A percentile compares a stretch with the other conserved stretches of the same genome.
Evolutionary conservation across 2,797 vertebrate genomes (phyloP).

Genomic region (Alfaro cultratus): DNA sequence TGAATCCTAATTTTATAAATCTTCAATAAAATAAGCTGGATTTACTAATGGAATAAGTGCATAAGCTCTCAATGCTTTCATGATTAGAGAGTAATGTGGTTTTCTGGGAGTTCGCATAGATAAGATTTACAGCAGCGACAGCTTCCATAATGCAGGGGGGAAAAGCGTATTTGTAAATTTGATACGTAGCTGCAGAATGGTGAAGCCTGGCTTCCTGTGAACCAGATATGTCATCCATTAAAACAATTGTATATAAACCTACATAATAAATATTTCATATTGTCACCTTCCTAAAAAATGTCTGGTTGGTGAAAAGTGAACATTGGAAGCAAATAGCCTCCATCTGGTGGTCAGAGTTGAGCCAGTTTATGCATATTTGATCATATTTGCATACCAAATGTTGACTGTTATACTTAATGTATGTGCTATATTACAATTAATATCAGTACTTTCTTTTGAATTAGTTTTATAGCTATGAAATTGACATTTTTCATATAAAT

Average conservation of each 20-base stretch:
- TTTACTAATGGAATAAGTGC: conserved; percentile 6
- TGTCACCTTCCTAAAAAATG: no score
- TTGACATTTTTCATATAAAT: not conserved
- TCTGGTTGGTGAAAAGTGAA: no score
- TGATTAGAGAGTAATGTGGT: not conserved
- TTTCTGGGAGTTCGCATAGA: not conserved
- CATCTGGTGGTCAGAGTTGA: not conserved
- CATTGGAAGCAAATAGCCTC: not conserved
- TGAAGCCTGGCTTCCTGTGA: not conserved
- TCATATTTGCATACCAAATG: not conserved
- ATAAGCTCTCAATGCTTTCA: not conserved
- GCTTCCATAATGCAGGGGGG: not conserved
- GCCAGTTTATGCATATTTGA: not conserved
- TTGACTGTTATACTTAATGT: not conserved
- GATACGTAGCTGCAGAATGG: not conserved
- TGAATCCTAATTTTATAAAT: not conserved
- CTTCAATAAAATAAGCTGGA: not conserved
- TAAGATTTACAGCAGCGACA: not conserved
- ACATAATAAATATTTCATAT: no score
- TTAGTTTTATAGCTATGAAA: not conserved
- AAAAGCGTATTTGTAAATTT: not conserved
- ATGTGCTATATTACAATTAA: not conserved
- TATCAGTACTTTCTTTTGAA: not conserved
- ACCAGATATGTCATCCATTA: not conserved
- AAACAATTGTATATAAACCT: not conserved